Evolutionary conservation across 2,797 vertebrate genomes (phyloP).

Genomic region (Bradypodion ventrale): DNA sequence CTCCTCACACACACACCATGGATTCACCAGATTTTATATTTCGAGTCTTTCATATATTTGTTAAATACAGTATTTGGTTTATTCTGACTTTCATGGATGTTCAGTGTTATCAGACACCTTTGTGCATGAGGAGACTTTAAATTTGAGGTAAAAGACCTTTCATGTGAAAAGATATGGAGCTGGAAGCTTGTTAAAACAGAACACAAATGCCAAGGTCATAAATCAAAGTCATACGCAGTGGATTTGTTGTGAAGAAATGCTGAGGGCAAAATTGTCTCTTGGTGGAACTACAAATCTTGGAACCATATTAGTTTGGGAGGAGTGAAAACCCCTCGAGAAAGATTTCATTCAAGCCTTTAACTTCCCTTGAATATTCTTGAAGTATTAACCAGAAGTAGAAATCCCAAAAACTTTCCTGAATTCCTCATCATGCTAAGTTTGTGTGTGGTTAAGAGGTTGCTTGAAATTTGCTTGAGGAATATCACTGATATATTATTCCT

Average conservation of each 20-base stretch:
- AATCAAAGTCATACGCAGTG: neutral
- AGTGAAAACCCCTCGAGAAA: neutral
- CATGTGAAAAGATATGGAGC: neutral
- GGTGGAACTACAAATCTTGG: neutral
- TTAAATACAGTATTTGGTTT: too few species aligned
- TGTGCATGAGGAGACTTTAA: neutral
- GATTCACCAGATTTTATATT: too few species aligned
- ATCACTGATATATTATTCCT: neutral
- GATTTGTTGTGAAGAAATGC: constrained; percentile 32
- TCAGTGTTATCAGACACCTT: neutral
- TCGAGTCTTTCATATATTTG: too few species aligned
- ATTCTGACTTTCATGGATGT: neutral
- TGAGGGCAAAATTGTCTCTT: constrained; percentile 11
- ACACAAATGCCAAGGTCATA: constrained; percentile 10
- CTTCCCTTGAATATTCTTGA: neutral
- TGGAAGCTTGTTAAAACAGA: constrained; percentile 23
- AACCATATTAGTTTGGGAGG: neutral
- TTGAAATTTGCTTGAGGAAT: neutral
- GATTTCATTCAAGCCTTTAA: neutral
- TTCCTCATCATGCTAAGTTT: neutral
- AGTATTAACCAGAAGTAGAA: neutral
- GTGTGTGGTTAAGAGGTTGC: neutral
- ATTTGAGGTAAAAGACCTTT: constrained; percentile 20
- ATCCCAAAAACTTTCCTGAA: neutral
- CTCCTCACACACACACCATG: too few species aligned